These are phyloP conservation scores for Orchesella flavescens DNA, from an alignment of 2,888 invertebrate species.

Conservation along the genomic window DNA sequence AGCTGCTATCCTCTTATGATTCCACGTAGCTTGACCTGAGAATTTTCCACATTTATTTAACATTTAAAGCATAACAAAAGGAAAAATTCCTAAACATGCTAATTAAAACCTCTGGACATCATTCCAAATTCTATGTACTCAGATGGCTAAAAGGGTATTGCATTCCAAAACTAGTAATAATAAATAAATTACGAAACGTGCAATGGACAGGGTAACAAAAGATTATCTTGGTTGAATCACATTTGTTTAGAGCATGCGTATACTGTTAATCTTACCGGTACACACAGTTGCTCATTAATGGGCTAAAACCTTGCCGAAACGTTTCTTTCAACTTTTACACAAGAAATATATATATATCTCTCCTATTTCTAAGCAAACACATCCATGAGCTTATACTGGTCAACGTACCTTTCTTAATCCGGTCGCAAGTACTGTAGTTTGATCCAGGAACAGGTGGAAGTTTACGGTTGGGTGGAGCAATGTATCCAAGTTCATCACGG, in stretches of 20 bases:
- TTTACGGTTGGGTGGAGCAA: conserved; percentile 93
- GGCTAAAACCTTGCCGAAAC: conserved; percentile 54
- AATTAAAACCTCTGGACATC: neutral
- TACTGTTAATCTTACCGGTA: conserved; percentile 35
- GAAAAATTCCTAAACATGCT: conserved; percentile 20
- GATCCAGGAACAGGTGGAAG: conserved; percentile 90
- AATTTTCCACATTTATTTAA: conserved; percentile 55
- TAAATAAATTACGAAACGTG: neutral
- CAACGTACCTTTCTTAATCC: conserved; percentile 80
- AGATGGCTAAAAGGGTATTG: neutral
- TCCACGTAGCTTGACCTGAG: conserved; percentile 71
- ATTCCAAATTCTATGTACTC: neutral
- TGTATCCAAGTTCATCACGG: conserved; percentile 92
- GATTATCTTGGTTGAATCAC: neutral
- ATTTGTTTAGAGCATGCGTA: conserved; percentile 1
- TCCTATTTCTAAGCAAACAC: neutral
- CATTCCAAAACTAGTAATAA: neutral
- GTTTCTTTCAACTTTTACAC: conserved; percentile 8
- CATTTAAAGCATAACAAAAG: conserved; percentile 69
- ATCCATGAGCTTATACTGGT: neutral
- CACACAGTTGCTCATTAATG: neutral
- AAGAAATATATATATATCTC: neutral
- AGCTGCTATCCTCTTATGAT: conserved; percentile 69
- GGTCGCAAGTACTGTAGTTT: conserved; percentile 94
- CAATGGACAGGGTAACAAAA: neutral